These are phyloP conservation scores for Muntiacus muntjak DNA, from an alignment of 2,113 vertebrate species.

Conservation along the genomic window DNA sequence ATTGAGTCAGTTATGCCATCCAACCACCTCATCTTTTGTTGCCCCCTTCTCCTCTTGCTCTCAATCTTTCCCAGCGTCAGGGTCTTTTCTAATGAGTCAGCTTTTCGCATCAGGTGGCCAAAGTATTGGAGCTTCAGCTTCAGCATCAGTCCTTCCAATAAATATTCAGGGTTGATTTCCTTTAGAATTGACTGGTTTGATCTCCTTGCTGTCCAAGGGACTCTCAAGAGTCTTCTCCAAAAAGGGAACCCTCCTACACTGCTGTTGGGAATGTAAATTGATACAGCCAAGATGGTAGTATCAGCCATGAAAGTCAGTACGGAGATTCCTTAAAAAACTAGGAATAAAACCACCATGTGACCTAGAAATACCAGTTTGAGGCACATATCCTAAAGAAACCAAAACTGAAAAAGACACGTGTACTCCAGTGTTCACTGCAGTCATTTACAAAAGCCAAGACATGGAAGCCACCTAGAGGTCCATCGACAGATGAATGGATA, in stretches of 20 bases:
- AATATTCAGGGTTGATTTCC: background rate
- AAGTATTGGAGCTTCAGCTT: background rate
- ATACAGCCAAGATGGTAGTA: background rate
- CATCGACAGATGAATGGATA: background rate
- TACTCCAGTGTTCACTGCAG: background rate
- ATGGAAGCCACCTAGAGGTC: background rate
- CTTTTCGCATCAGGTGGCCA: background rate
- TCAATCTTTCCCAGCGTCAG: background rate
- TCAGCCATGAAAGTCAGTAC: background rate
- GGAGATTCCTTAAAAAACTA: background rate
- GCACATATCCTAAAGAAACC: background rate
- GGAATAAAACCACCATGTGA: background rate
- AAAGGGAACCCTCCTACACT: background rate
- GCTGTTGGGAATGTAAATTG: background rate
- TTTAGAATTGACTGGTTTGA: background rate
- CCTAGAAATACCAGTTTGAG: background rate
- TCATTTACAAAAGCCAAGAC: background rate
- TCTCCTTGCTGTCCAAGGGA: background rate
- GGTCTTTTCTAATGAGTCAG: background rate
- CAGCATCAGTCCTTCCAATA: background rate
- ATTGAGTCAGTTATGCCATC: background rate
- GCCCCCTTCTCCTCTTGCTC: background rate
- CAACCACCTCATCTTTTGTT: background rate
- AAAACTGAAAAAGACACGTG: background rate
- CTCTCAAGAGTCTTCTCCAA: background rate